These are phyloP conservation scores for Pocota personata DNA, from an alignment of 2,888 invertebrate genomes.

Conservation along the genomic window DNA sequence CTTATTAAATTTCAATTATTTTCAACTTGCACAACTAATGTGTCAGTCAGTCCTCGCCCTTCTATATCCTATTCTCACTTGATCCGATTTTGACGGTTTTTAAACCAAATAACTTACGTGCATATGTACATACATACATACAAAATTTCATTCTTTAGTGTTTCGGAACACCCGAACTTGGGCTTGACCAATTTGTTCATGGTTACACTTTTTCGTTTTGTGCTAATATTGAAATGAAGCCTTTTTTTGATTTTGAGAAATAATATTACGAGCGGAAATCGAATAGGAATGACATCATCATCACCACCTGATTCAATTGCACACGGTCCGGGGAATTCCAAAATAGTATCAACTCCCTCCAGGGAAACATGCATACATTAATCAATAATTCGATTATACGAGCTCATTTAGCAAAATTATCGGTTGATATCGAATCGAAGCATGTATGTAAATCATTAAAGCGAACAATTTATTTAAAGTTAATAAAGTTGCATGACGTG, in stretches of 20 bases:
- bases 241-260: not conserved
- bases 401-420: conserved; percentile 56
- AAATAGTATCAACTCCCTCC: not conserved
- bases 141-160: too few relatives aligned
- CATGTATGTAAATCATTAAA: conserved; percentile 22
- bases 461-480: conserved; percentile 4
- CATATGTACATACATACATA: too few relatives aligned
- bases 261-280: not conserved
- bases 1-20: too few relatives aligned
- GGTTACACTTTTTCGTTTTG: not conserved
- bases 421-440: conserved; percentile 43
- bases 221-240: not conserved
- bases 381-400: conserved; percentile 44
- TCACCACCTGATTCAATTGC: conserved; percentile 25
- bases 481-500: not conserved
- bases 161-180: too few relatives aligned
- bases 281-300: conserved; percentile 10
- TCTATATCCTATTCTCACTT: too few relatives aligned
- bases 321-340: not conserved
- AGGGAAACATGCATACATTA: not conserved
- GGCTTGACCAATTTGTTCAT: too few relatives aligned
- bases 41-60: too few relatives aligned
- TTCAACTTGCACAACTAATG: too few relatives aligned
- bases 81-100: too few relatives aligned
- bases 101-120: too few relatives aligned